Percentiles rank a stretch among this genome's conserved stretches.
These are phyloP conservation scores for Oryzias curvinotus DNA, from an alignment of 2,113 vertebrate species.

Conservation along the genomic window DNA sequence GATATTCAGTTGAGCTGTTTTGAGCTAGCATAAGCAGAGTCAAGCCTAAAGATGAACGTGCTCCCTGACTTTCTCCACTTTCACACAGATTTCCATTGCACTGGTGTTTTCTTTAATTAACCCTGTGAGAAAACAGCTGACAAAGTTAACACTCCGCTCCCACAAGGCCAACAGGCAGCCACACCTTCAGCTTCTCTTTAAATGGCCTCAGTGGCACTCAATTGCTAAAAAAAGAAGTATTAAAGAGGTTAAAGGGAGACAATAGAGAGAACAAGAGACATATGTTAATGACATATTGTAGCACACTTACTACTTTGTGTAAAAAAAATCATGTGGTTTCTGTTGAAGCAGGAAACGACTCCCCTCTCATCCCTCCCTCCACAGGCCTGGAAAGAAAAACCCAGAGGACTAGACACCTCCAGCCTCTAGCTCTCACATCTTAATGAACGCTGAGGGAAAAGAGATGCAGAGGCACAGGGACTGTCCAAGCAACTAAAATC, in stretches of 20 bases:
- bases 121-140: conserved; percentile 79
- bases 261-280: conserved; percentile 30
- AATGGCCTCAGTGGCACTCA: conserved; percentile 25
- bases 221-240: conserved; percentile 1
- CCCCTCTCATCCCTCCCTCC: conserved; percentile 29
- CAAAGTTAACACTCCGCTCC: conserved; percentile 75
- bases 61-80: conserved; percentile 64
- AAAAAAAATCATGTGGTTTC: conserved; percentile 56
- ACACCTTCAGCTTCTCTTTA: conserved; percentile 67
- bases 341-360: conserved; percentile 61
- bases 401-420: conserved; percentile 68
- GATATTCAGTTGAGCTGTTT: conserved; percentile 65
- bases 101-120: conserved; percentile 83
- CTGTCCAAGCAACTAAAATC: conserved; percentile 58
- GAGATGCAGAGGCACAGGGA: conserved; percentile 43
- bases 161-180: conserved; percentile 62
- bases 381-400: conserved; percentile 40
- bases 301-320: conserved; percentile 42
- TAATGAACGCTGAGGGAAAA: conserved; percentile 70
- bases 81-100: conserved; percentile 77
- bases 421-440: conserved; percentile 68
- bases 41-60: conserved; percentile 58
- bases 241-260: conserved; percentile 32
- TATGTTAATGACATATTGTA: conserved; percentile 56
- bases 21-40: conserved; percentile 72